These are phyloP conservation scores for Tyrannus savana DNA, from an alignment of 2,113 vertebrate species.

Conservation along the genomic window DNA sequence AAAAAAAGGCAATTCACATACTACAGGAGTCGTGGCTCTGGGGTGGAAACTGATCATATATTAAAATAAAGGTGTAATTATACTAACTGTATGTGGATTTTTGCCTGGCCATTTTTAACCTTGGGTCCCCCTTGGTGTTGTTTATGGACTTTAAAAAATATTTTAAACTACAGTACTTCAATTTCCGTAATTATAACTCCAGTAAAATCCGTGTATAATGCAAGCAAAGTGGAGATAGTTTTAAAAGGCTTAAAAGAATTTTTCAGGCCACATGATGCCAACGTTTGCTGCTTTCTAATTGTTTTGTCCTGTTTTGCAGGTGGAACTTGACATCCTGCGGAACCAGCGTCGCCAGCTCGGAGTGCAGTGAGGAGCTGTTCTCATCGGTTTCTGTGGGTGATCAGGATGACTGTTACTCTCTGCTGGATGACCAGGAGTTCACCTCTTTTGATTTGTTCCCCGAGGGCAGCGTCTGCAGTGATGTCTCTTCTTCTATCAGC, in stretches of 20 bases:
- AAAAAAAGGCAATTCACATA: neutral
- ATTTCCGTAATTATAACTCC: neutral
- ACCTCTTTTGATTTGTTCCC: slow-evolving; percentile 96
- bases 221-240: neutral
- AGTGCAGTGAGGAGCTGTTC: slow-evolving; percentile 97
- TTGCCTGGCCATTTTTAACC: neutral
- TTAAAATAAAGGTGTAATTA: neutral
- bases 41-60: neutral
- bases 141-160: neutral
- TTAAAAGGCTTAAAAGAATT: neutral
- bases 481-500: slow-evolving; percentile 98
- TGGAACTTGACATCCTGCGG: slow-evolving; percentile 98
- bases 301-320: slow-evolving; percentile 70
- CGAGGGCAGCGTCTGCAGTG: slow-evolving; percentile 96
- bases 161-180: neutral
- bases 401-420: slow-evolving; percentile 95
- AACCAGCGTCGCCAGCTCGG: slow-evolving; percentile 96
- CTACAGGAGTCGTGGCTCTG: neutral
- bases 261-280: neutral
- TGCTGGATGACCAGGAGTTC: slow-evolving; percentile 95
- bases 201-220: neutral
- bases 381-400: slow-evolving; percentile 96
- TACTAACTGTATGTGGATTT: neutral
- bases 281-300: neutral
- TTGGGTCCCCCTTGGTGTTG: neutral